Conservation (phyloP, 2,113 vertebrate genomes). For the Meriones unguiculatus region DNA sequence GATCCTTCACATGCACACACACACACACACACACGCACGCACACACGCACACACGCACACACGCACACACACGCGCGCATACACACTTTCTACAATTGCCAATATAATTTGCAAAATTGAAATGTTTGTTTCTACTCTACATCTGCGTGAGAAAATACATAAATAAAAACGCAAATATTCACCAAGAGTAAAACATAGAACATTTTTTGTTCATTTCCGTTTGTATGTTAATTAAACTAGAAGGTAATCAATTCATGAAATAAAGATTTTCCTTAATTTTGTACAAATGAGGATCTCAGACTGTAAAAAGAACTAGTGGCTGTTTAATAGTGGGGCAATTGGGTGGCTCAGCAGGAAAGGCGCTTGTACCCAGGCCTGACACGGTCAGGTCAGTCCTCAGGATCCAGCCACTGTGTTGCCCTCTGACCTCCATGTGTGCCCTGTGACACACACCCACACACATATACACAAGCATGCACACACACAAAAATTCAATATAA, state of each 20-base stretch:
- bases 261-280: slow-evolving; percentile 36
- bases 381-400: background rate
- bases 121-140: background rate
- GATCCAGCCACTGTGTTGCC: background rate
- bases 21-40: background rate
- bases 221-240: slow-evolving; percentile 46
- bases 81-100: background rate
- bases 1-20: background rate
- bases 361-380: background rate
- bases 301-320: background rate
- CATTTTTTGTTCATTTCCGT: slow-evolving; percentile 40
- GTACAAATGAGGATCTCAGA: background rate
- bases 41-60: background rate
- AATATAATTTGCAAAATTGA: background rate
- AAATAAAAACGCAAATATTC: background rate
- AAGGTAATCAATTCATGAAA: background rate
- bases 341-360: no score
- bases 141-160: background rate
- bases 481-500: background rate
- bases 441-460: background rate
- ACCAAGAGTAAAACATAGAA: background rate
- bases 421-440: no score
- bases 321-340: background rate
- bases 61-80: background rate
- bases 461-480: background rate